Evolutionary conservation across 2,888 invertebrate genomes (phyloP).

Genomic region (Pseudolycoriella hygida): DNA sequence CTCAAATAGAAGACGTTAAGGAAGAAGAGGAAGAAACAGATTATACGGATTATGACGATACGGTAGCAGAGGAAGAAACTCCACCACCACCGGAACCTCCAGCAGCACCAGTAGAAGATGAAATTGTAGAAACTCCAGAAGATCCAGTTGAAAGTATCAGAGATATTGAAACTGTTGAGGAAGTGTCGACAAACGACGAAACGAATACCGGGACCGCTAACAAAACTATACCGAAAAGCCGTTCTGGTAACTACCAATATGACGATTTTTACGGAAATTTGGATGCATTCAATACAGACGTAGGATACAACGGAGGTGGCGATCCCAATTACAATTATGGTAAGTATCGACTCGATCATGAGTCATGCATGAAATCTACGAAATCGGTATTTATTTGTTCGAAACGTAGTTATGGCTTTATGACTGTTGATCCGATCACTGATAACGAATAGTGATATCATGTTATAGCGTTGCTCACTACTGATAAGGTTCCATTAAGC

Average conservation of each 20-base stretch:
- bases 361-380: no score
- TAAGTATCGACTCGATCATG: constrained; percentile 1
- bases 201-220: neutral
- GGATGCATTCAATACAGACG: constrained; percentile 17
- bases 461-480: no score
- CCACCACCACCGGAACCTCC: neutral
- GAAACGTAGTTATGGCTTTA: no score
- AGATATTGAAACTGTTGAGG: neutral
- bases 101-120: no score
- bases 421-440: no score
- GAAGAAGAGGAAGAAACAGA: no score
- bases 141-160: neutral
- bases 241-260: constrained; percentile 18
- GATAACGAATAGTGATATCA: no score
- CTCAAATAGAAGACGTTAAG: neutral
- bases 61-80: neutral
- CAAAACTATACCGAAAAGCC: constrained; percentile 1
- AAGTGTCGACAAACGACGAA: neutral
- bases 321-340: constrained; percentile 1
- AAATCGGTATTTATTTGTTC: no score
- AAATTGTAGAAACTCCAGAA: no score
- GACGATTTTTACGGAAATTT: constrained; percentile 21
- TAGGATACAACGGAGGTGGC: constrained; percentile 20
- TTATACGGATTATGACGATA: neutral
- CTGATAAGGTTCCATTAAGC: no score